Evolutionary conservation across 2,888 invertebrate species (phyloP).

Genomic region (Eudemis profundana): DNA sequence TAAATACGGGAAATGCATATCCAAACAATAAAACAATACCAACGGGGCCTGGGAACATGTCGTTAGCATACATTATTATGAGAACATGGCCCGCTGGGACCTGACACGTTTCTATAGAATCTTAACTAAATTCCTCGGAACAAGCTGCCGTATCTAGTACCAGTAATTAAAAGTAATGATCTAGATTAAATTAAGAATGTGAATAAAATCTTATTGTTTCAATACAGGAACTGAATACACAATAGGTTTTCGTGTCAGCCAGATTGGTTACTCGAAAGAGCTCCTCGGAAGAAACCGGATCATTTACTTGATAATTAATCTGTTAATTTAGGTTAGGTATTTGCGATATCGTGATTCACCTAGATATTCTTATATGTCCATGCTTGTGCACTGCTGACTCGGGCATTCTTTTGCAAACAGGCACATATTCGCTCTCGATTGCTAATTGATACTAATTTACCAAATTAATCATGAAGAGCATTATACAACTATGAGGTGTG

Average conservation of each 20-base stretch:
- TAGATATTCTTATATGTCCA: background rate
- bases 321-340: conserved; percentile 7
- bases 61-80: conserved; percentile 60
- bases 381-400: background rate
- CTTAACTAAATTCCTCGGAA: conserved; percentile 57
- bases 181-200: conserved; percentile 62
- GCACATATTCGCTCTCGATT: background rate
- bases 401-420: background rate
- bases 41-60: conserved; percentile 59
- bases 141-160: conserved; percentile 53
- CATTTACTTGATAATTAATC: conserved; percentile 10
- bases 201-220: conserved; percentile 56
- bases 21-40: conserved; percentile 54
- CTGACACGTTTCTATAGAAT: conserved; percentile 54
- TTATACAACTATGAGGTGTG: too few species aligned
- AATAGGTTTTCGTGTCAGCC: conserved; percentile 57
- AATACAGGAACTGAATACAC: conserved; percentile 57
- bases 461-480: too few species aligned
- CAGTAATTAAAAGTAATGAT: conserved; percentile 54
- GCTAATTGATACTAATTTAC: background rate
- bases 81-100: conserved; percentile 57
- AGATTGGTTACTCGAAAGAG: conserved; percentile 47
- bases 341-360: background rate
- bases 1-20: conserved; percentile 53
- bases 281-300: conserved; percentile 4